phyloP scores from a whole-genome alignment of 2,113 vertebrate species.

The Psilopogon haemacephalus region DNA sequence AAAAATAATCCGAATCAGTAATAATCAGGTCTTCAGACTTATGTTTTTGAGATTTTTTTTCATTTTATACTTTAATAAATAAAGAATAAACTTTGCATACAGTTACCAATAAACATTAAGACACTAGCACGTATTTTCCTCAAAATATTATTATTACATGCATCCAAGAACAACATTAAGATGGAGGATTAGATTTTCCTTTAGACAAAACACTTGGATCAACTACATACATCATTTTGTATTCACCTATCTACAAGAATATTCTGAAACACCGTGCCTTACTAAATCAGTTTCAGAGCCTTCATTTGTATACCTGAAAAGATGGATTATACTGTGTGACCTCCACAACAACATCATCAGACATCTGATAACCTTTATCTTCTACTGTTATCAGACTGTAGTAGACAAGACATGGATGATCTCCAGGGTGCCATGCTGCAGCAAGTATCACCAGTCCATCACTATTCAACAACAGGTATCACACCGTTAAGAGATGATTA shows the following conservation, averaged over 20 bases:
- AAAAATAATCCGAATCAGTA: not conserved
- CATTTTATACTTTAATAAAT: not conserved
- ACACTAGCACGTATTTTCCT: not conserved
- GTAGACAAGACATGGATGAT: conserved; percentile 87
- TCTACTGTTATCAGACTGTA: conserved; percentile 89
- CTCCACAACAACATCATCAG: conserved; percentile 87
- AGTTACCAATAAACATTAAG: not conserved
- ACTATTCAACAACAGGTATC: conserved; percentile 64
- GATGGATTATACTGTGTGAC: conserved; percentile 90
- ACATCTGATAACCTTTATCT: conserved; percentile 79
- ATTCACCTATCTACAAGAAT: not conserved
- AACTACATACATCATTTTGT: too few species aligned
- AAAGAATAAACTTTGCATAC: not conserved
- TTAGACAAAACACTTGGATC: not conserved
- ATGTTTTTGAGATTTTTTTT: not conserved
- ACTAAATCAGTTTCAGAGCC: not conserved
- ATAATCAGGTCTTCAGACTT: not conserved
- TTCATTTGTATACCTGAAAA: conserved; percentile 83
- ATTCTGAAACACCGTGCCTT: not conserved
- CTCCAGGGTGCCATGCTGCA: conserved; percentile 89
- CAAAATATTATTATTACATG: not conserved
- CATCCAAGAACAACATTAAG: not conserved
- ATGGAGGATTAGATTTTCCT: not conserved
- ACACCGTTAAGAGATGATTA: not conserved
- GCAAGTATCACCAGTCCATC: conserved; percentile 89